Base-by-base conservation (phyloP, 2,797 vertebrate genomes). In the Notoglanidium macrostoma region DNA sequence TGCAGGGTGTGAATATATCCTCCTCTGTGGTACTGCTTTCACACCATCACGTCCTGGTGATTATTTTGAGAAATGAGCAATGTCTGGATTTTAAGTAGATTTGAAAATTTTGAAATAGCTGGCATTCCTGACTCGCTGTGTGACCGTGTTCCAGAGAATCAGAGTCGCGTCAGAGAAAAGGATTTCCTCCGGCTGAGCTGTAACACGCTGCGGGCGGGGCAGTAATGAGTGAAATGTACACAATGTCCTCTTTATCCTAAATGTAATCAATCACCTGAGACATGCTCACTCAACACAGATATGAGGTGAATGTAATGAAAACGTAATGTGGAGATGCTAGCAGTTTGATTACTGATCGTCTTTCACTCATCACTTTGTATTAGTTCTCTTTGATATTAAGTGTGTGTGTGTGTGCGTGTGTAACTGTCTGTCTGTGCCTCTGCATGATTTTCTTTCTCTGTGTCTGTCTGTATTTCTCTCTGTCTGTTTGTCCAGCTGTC, bases 171-270 rank as follows among this genome's bases (percentile, higher is more conserved):
- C 29, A 23, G n/a, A 35, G 32, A 23, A 79, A 23, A 12, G 77
- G 6, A 35, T 35, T 57, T 59, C 54, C 77, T 79, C 9, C 54
- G 4, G 5, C 17, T 35, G 51, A 32, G 51, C 29, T 35, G 76
- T 57, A 21, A 21, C 3, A 32, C 9, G 29, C 4, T 29, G 74
- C 21, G 76, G 76, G 77, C 5, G 32, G 55, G 11, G 55, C 55
- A 26, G 32, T 44, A 12, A 26, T 7, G 77, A 14, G 19, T 80
- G 55, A 80, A 80, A 80, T 61, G 77, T 80, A 21, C 49, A 32
- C 51, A 21, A 23, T 83, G n/a, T 83, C 55, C 77, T 80, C 19
- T 80, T 59, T 26, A 61, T 40, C 35, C 55, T 61, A n/a, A 80
- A 80, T 80, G 44, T 35, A 32, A 51, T 67, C 44, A 67, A 61